Conservation (phyloP, 2,113 vertebrate species). For the Antechinus stuartii region DNA sequence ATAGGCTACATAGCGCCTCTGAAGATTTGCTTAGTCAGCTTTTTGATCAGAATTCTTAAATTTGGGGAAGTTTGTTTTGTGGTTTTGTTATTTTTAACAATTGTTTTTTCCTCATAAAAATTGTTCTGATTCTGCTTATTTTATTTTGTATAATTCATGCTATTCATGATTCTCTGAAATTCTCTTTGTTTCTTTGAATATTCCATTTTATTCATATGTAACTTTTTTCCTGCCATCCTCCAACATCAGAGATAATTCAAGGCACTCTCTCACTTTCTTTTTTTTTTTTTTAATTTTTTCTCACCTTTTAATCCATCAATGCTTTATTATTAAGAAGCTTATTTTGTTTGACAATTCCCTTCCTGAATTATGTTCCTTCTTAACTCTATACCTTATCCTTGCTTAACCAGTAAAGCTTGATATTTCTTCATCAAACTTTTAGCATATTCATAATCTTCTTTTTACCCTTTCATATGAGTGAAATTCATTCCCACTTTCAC, state of each 20-base stretch:
- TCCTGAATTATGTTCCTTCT: background rate
- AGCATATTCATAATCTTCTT: background rate
- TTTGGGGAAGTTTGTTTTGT: background rate
- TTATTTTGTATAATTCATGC: background rate
- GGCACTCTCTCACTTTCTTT: background rate
- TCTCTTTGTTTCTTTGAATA: background rate
- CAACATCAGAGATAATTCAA: background rate
- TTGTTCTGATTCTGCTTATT: background rate
- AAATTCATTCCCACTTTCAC: background rate
- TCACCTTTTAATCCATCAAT: background rate
- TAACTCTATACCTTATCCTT: background rate
- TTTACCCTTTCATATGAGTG: background rate
- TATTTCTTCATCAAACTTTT: background rate
- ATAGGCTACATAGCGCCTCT: background rate
- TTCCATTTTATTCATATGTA: background rate
- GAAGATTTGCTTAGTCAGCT: background rate
- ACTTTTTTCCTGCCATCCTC: background rate
- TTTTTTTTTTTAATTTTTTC: background rate
- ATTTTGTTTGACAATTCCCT: background rate
- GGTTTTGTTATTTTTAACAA: background rate
- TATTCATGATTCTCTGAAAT: background rate
- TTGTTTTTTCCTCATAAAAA: background rate
- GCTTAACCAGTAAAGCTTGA: background rate
- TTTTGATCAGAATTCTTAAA: background rate
- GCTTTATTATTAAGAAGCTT: background rate